Percentiles rank a stretch among this genome's conserved stretches.
Conservation (phyloP, 2,888 invertebrate genomes). For the Tetragonula carbonaria region DNA sequence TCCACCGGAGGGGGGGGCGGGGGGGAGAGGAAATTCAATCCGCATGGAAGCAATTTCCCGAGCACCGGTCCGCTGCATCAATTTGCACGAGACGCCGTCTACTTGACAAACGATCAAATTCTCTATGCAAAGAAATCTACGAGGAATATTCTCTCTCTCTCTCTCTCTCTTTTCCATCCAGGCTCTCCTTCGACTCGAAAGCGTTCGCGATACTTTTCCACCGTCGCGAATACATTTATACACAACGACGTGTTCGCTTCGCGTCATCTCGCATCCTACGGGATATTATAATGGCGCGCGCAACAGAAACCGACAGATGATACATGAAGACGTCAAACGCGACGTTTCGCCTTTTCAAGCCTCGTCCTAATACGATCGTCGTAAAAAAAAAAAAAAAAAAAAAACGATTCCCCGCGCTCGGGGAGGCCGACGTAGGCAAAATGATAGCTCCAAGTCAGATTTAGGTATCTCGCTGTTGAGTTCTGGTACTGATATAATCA, state of each 20-base stretch:
- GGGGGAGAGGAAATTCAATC: conserved; percentile 61
- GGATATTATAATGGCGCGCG: conserved; percentile 78
- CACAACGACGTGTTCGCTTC: conserved; percentile 66
- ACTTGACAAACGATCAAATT: conserved; percentile 83
- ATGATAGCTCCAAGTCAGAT: not conserved
- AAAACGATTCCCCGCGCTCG: not conserved
- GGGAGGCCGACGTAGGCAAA: not conserved
- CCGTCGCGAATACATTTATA: conserved; percentile 81
- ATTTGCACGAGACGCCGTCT: conserved; percentile 80
- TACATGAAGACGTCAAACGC: conserved; percentile 80
- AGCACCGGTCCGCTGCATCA: conserved; percentile 73
- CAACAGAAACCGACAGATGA: conserved; percentile 81
- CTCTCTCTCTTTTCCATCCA: not conserved
- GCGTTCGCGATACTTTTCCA: conserved; percentile 69
- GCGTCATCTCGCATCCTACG: conserved; percentile 74
- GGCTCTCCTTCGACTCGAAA: conserved; percentile 22
- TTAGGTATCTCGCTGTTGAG: not conserved
- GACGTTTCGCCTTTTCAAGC: conserved; percentile 67
- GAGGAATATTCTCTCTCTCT: conserved; percentile 63
- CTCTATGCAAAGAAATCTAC: conserved; percentile 78
- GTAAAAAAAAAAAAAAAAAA: not conserved
- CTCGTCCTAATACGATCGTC: conserved; percentile 27
- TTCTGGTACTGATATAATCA: not conserved
- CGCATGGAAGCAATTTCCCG: conserved; percentile 74
- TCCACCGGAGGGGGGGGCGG: not conserved